These are phyloP conservation scores for Rhagophthalmus giganteus DNA, from an alignment of 2,888 invertebrate genomes.

Conservation along the genomic window DNA sequence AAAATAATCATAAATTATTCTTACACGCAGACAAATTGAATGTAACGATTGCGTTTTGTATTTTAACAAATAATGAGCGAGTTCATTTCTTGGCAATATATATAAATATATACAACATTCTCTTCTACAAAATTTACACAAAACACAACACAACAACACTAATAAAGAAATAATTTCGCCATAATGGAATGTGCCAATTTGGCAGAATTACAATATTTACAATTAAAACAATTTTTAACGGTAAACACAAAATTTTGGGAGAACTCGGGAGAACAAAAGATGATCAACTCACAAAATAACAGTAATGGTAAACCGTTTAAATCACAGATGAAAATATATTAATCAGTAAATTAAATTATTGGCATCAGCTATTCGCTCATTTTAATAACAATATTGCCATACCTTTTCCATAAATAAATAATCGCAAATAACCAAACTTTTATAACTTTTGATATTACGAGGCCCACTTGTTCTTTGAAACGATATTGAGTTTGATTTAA, in stretches of 20 bases:
- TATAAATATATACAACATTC: constrained; percentile 55
- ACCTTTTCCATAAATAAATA: constrained; percentile 18
- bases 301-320: constrained; percentile 42
- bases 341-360: constrained; percentile 29
- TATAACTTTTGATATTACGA: constrained; percentile 22
- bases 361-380: constrained; percentile 33
- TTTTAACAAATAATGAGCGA: constrained; percentile 52
- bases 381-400: constrained; percentile 26
- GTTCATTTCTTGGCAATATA: constrained; percentile 54
- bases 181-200: constrained; percentile 50
- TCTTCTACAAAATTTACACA: constrained; percentile 47
- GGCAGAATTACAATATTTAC: constrained; percentile 40
- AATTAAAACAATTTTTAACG: constrained; percentile 24
- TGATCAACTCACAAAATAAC: constrained; percentile 37
- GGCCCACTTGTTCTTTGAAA: constrained; percentile 17
- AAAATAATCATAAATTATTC: constrained; percentile 56
- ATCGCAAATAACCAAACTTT: constrained; percentile 14
- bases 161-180: constrained; percentile 48
- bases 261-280: constrained; percentile 28
- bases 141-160: constrained; percentile 53
- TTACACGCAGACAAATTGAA: constrained; percentile 54
- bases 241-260: constrained; percentile 20
- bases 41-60: constrained; percentile 44
- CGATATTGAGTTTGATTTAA: constrained; percentile 23
- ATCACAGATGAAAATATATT: constrained; percentile 42